Conservation (phyloP, 2,888 invertebrate species). For the Drosophila percnosoma region DNA sequence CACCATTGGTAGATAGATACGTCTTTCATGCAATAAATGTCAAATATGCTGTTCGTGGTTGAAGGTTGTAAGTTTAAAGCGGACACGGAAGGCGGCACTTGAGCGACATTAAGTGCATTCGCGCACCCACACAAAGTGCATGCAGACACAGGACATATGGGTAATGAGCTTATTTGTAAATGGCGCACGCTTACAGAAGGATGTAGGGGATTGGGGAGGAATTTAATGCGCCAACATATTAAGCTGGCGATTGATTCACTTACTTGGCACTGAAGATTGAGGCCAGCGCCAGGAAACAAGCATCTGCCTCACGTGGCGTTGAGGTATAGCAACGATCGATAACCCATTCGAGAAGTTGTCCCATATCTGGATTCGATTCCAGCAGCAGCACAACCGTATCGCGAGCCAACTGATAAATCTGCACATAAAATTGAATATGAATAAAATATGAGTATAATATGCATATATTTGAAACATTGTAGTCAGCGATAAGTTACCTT, state of each 20-base stretch:
- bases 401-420: constrained; percentile 96
- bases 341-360: constrained; percentile 97
- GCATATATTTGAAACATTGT: not conserved
- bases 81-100: constrained; percentile 60
- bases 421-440: not conserved
- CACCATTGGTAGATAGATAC: constrained; percentile 16
- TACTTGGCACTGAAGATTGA: constrained; percentile 98
- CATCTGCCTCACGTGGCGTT: constrained; percentile 94
- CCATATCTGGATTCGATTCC: constrained; percentile 97
- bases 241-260: constrained; percentile 58
- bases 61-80: constrained; percentile 47
- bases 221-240: constrained; percentile 55
- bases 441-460: not conserved
- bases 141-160: constrained; percentile 13
- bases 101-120: constrained; percentile 26
- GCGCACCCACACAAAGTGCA: constrained; percentile 1
- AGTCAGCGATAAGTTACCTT: constrained; percentile 86
- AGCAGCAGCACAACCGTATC: constrained; percentile 97
- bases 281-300: constrained; percentile 97
- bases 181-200: constrained; percentile 30
- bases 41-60: constrained; percentile 14
- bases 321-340: constrained; percentile 99
- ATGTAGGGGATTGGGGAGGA: not conserved
- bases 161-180: constrained; percentile 50
- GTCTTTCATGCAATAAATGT: not conserved